Evolutionary conservation across 1,140 invertebrate genomes (phyloP).

Genomic region (Heterodera carotae): DNA sequence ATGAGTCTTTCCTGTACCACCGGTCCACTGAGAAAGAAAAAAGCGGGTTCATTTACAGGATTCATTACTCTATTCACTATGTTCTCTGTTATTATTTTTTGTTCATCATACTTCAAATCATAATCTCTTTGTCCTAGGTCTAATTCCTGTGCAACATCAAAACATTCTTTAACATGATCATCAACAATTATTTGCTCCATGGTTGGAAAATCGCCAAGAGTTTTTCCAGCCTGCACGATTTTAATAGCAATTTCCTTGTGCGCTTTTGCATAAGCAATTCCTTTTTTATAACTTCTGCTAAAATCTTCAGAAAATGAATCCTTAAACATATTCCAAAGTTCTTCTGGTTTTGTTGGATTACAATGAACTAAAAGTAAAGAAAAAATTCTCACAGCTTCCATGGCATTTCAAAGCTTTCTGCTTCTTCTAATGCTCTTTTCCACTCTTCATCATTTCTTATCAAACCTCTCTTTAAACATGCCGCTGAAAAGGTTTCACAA

Average conservation of each 20-base stretch:
- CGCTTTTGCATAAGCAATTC: slow-evolving; percentile 13
- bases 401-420: slow-evolving; percentile 31
- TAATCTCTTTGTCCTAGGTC: slow-evolving; percentile 1
- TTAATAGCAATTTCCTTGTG: slow-evolving; percentile 18
- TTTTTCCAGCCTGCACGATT: slow-evolving; percentile 13
- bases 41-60: background rate
- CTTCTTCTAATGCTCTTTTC: too few species aligned
- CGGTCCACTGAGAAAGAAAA: slow-evolving; percentile 14
- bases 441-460: too few species aligned
- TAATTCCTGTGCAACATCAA: too few species aligned
- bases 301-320: slow-evolving; percentile 36
- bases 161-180: slow-evolving; percentile 13
- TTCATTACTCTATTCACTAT: slow-evolving; percentile 24
- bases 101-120: slow-evolving; percentile 10
- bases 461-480: too few species aligned
- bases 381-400: slow-evolving; percentile 33
- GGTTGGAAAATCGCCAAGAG: slow-evolving; percentile 22
- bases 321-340: too few species aligned
- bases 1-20: slow-evolving; percentile 37
- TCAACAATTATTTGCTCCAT: slow-evolving; percentile 24
- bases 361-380: too few species aligned
- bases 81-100: slow-evolving; percentile 22
- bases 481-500: too few species aligned
- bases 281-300: slow-evolving; percentile 14
- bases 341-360: too few species aligned